These are phyloP conservation scores for Vanessa atalanta DNA, from an alignment of 1,140 invertebrate species.

Conservation along the genomic window DNA sequence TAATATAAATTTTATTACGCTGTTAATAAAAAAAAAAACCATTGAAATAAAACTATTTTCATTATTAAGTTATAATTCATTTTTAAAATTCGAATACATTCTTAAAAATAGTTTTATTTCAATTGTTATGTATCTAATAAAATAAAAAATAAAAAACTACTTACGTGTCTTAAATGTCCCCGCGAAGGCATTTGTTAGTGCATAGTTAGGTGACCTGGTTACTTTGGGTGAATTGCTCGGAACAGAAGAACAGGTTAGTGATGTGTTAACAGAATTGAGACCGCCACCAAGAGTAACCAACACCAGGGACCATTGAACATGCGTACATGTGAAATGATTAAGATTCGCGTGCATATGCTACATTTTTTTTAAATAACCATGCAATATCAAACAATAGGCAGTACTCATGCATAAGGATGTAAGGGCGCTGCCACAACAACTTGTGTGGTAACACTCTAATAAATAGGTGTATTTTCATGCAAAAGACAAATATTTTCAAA, in stretches of 20 bases:
- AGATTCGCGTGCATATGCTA: not conserved
- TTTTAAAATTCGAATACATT: not conserved
- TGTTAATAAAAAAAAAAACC: not conserved
- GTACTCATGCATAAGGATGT: not conserved
- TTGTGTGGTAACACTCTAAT: no score
- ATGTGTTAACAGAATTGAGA: conserved; percentile 22
- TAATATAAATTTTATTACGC: not conserved
- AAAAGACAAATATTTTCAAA: no score
- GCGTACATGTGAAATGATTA: conserved; percentile 13
- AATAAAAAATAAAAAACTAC: conserved; percentile 39
- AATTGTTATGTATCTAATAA: not conserved
- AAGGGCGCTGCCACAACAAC: not conserved
- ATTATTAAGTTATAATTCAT: not conserved
- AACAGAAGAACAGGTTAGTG: conserved; percentile 67
- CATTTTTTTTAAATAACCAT: not conserved
- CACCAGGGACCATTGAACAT: conserved; percentile 26
- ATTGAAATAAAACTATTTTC: conserved; percentile 2
- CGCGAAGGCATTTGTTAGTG: conserved; percentile 42
- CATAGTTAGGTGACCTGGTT: conserved; percentile 52
- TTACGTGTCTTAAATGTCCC: conserved; percentile 46
- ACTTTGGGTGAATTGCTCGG: conserved; percentile 61
- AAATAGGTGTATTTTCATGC: no score
- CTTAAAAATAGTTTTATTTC: not conserved
- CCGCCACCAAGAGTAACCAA: conserved; percentile 56
- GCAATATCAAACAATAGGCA: not conserved